Conservation (phyloP, 2,888 invertebrate genomes). For the Mimumesa dahlbomi region DNA sequence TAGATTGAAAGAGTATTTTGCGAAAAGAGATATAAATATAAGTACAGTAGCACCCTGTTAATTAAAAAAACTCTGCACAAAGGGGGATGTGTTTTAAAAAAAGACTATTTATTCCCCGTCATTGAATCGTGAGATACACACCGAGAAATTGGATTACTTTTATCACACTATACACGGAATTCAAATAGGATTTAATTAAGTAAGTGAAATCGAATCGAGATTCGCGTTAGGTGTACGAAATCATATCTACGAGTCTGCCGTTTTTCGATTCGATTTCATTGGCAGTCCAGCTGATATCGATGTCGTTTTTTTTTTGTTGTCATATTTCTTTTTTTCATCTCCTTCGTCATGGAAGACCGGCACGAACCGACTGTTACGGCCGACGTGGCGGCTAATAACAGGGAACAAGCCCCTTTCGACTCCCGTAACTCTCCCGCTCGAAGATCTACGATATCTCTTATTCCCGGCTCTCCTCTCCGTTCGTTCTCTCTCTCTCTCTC, state of each 20-base stretch:
- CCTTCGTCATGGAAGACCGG: not conserved
- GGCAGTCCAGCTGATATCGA: constrained; percentile 3
- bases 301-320: constrained; percentile 1
- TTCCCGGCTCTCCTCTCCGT: constrained; percentile 10
- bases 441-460: constrained; percentile 46
- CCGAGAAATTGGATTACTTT: too few relatives aligned
- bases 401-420: constrained; percentile 40
- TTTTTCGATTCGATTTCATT: constrained; percentile 4
- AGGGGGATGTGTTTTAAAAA: too few relatives aligned
- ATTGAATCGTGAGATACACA: too few relatives aligned
- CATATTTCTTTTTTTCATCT: not conserved
- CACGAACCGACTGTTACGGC: constrained; percentile 15
- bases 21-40: too few relatives aligned
- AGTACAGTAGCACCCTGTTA: too few relatives aligned
- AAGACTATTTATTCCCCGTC: too few relatives aligned
- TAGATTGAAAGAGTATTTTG: too few relatives aligned
- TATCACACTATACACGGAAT: too few relatives aligned
- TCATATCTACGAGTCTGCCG: not conserved
- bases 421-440: constrained; percentile 16
- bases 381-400: constrained; percentile 53
- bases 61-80: too few relatives aligned
- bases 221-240: too few relatives aligned
- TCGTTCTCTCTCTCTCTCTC: constrained; percentile 2
- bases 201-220: too few relatives aligned
- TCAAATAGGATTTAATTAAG: too few relatives aligned